Base-by-base conservation (phyloP, 37 sponge, comb jelly and placozoan species). In the Ianthella basta region DNA sequence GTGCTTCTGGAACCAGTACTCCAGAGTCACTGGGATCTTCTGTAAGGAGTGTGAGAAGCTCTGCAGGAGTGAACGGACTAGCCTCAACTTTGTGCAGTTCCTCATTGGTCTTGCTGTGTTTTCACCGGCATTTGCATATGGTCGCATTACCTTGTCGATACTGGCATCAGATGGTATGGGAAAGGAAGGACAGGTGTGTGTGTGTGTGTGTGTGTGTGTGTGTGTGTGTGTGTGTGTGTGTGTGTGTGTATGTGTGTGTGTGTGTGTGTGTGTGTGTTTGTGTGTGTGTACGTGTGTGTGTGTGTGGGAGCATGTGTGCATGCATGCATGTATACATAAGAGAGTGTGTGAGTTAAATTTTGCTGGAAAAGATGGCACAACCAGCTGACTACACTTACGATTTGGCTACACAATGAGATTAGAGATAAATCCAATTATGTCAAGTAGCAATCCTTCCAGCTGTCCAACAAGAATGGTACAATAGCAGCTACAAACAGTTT, bases 1-100 rank as follows among this genome's bases (percentile, higher is more conserved):
- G 54, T 89, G 89, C 35, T 84, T 80, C 81, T 89, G 84, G 84
- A 89, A 89, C 50, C 89, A 60, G n/a, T 32, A 72, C 23, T 74
- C 84, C 33, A 61, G 80, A 36, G 50, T 89, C 19, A 84, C 85
- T 64, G 85, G 85, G 27, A 80, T 57, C 23, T 63, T 57, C 50
- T 89, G 89, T 80, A 60, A 78, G 23, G 66, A 65, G 21, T 89
- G 89, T 84, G 37, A 23, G 20, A 25, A 19, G 32, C 21, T 84
- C 40, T 89, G 89, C 59, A 81, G 80, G 12, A 84, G 89, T 66
- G 34, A 55, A 0, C 27, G 37, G 1, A 59, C 55, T 16, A 59
- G 85, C 34, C 81, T 89, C 27, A 68, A 84, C 72, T 84, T 89
- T 64, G 81, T 80, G 37, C 89, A 89, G 79, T 59, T 89, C 23